Base-by-base conservation (phyloP, 2,113 vertebrate species). In the Pseudolaguvia tuberculata region DNA sequence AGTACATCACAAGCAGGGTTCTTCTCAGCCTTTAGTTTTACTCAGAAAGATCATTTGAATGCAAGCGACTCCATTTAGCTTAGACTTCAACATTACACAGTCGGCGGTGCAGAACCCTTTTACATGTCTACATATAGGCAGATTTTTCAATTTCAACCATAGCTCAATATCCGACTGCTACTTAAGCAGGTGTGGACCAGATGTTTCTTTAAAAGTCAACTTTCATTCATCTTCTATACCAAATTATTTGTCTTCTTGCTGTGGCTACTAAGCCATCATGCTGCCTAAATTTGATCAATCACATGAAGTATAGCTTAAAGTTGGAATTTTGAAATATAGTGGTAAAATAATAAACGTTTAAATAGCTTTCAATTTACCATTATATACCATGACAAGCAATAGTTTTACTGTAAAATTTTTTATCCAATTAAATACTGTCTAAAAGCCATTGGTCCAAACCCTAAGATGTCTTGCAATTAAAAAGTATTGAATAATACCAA, bases 1-100 rank as follows among this genome's bases (percentile, higher is more conserved):
- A 75, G 68, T 63, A 63, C 39, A 75, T 80, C 82, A 76, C 78
- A 71, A 52, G 25, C 12, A 45, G 42, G 31, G 63, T 72, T 75
- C 58, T 45, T 70, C 50, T 27, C 17, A 55, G 59, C 65, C 48
- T 39, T 76, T 10, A 27, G 35, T 65, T 69, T 80, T 77, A 65
- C 73, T 73, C 51, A 63, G 23, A 65, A 75, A 66, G 35, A 70
- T 59, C 48, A 65, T 29, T 20, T 25, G 45, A 77, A 72, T 67
- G 78, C 77, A 71, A 65, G 66, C 63, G 59, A 72, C 62, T 74
- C 6, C 57, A 62, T 67, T 68, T 56, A 62, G 51, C 65, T 72
- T 67, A 53, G 42, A 10, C 27, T 47, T 8, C 12, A 23, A 25
- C 69, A 58, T 63, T 39, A 50, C 69, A 72, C 58, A 45, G 47